Base-by-base conservation (phyloP, 2,113 vertebrate genomes). In the Scophthalmus maximus region DNA sequence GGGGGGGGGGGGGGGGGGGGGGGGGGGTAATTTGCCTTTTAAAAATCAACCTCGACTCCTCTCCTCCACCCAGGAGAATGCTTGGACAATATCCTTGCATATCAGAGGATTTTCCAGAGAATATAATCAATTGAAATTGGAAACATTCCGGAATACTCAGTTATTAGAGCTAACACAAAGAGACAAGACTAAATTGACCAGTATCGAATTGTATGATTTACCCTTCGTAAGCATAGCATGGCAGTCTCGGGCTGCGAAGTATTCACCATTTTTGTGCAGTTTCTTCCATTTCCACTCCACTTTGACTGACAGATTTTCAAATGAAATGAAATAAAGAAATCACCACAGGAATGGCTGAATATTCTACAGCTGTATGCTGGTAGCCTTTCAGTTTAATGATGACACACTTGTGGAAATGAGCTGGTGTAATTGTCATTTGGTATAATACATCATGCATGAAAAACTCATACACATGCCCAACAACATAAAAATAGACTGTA, bases 21-120 rank as follows among this genome's bases (percentile, higher is more conserved):
- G 9, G 32, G 32, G 32, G 75, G 69, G 62, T 82, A 38, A 80
- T 67, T 69, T 73, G 52, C 56, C 46, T 34, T 81, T 62, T 50
- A 51, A 74, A 68, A 73, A 78, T 83, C 72, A 84, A 73, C 57
- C 63, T 58, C 67, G 69, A 58, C 59, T 83, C 26, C 6, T 44
- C 67, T 84, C 30, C 38, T 47, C 51, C 46, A 64, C 73, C 38
- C 49, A 8, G 6, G 68, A 60, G 50, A 68, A 57, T 49, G 50
- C 42, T 40, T 29, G n/a, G 63, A 82, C 12, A 56, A 56, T 62
- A 40, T 49, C n/a, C 20, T 50, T 12, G 14, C 6, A 0, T 34
- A 63, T 80, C 9, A 56, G 40, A 67, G 14, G 50, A 61, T 63
- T 77, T n/a, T 78, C 23, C 57, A 74, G 44, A 40, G 58, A 82